These are phyloP conservation scores for Malurus splendens DNA, from an alignment of 2,797 vertebrate species.

Conservation along the genomic window DNA sequence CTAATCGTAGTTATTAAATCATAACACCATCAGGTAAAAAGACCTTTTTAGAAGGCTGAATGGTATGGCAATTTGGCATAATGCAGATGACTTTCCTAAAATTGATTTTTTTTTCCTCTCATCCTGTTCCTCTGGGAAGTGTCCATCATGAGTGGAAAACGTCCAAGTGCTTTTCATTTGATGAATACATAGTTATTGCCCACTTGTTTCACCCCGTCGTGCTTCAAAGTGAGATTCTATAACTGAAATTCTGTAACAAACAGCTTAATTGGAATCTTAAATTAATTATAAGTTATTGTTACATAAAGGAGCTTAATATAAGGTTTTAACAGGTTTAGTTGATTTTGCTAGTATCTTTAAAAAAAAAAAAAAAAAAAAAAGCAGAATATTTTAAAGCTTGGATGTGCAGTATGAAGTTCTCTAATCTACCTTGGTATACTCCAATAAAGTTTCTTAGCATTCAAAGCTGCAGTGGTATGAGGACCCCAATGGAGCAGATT, in stretches of 20 bases:
- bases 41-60: background rate
- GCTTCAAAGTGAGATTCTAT: background rate
- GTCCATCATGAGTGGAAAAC: background rate
- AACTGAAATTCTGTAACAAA: background rate
- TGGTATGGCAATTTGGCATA: background rate
- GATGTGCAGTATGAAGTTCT: background rate
- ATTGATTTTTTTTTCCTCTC: background rate
- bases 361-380: background rate
- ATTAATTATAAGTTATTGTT: too few relatives aligned
- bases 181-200: background rate
- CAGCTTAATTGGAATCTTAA: background rate
- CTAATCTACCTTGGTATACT: background rate
- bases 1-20: constrained; percentile 4
- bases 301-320: too few relatives aligned
- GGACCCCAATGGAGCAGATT: background rate
- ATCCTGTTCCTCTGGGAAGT: background rate
- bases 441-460: background rate
- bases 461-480: background rate
- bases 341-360: too few relatives aligned
- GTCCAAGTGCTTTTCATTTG: background rate
- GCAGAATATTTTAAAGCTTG: background rate
- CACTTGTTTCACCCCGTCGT: background rate
- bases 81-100: background rate
- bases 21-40: background rate
- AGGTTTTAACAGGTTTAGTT: too few relatives aligned